phyloP scores from a whole-genome alignment of 1,140 invertebrate genomes.

The Heliconius melpomene region DNA sequence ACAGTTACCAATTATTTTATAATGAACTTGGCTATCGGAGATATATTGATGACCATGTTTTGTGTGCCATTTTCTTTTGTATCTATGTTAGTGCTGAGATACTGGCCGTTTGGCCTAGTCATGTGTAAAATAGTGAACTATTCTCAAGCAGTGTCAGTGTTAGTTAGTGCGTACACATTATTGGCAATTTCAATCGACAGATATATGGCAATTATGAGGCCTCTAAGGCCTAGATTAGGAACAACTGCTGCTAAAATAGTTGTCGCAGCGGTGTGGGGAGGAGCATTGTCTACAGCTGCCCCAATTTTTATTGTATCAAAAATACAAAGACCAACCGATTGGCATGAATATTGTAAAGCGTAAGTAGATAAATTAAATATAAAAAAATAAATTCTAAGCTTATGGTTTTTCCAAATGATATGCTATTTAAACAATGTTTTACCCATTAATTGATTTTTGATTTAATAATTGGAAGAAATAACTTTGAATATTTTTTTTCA shows the following conservation, averaged over 20 bases:
- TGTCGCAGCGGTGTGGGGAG: slow-evolving; percentile 88
- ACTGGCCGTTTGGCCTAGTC: slow-evolving; percentile 91
- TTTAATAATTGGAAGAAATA: too few relatives aligned
- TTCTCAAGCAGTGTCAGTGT: slow-evolving; percentile 89
- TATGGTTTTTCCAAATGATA: background rate
- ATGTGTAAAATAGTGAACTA: slow-evolving; percentile 91
- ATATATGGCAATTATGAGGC: slow-evolving; percentile 94
- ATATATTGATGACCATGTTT: slow-evolving; percentile 91
- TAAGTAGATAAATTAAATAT: slow-evolving; percentile 71
- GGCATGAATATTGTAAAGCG: slow-evolving; percentile 84
- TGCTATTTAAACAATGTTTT: background rate
- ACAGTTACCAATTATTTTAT: slow-evolving; percentile 72
- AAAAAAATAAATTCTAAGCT: background rate
- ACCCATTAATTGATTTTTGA: too few relatives aligned
- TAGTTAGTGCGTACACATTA: slow-evolving; percentile 92
- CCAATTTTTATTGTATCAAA: slow-evolving; percentile 89
- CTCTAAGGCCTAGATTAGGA: slow-evolving; percentile 89
- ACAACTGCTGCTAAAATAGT: slow-evolving; percentile 86
- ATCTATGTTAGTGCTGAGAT: slow-evolving; percentile 86
- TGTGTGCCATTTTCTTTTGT: slow-evolving; percentile 93
- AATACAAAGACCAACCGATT: slow-evolving; percentile 81
- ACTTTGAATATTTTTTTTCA: too few relatives aligned
- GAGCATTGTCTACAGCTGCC: slow-evolving; percentile 90
- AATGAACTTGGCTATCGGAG: slow-evolving; percentile 91
- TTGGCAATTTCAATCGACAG: slow-evolving; percentile 93